Base-by-base conservation (phyloP, 2,113 vertebrate species). In the Patagioenas fasciata region DNA sequence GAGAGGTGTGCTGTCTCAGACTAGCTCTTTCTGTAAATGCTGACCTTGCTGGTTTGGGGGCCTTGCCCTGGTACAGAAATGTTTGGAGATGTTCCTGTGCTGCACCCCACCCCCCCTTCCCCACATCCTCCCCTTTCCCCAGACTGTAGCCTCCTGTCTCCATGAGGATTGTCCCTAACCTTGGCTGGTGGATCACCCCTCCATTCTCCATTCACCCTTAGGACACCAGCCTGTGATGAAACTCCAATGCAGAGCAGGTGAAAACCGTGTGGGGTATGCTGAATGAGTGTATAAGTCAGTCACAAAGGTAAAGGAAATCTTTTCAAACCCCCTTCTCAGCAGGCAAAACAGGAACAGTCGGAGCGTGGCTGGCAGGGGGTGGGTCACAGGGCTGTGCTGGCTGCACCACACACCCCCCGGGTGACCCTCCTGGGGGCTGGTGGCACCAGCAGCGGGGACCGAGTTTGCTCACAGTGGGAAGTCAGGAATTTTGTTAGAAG, bases 391-490 rank as follows among this genome's bases (percentile, higher is more conserved):
- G 69, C 51, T 81, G 28, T 20, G 9, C 58, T 66, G 38, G 32
- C 24, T 58, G 60, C 42, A 60, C 38, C 53, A 9, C 0, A 0
- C 36, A 50, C 25, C 74, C 54, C 0, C 0, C 15, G 34, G 11
- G 6, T 38, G n/a, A 56, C 48, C 29, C 38, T 57, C 57, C 21
- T 6, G 25, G 36, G 38, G 21, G 40, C 57, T 83, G 57, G 11
- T n/a, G 38, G 17, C n/a, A 12, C 11, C 51, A 60, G 42, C 73
- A 71, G 56, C 28, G 60, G 38, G 38, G 66, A 34, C 25, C 11
- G 12, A 31, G 14, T 4, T 57, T 81, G 31, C 34, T 87, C 32
- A 26, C 29, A 56, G 69, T 36, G 32, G 31, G 38, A 40, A 77
- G 12, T 47, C 32, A 29, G 60, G 31, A 62, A 44, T 85, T 88